A percentile compares a stretch with the other conserved stretches of the same genome.
phyloP scores from a whole-genome alignment of 1,140 invertebrate species.

The Procambarus virginalis region DNA sequence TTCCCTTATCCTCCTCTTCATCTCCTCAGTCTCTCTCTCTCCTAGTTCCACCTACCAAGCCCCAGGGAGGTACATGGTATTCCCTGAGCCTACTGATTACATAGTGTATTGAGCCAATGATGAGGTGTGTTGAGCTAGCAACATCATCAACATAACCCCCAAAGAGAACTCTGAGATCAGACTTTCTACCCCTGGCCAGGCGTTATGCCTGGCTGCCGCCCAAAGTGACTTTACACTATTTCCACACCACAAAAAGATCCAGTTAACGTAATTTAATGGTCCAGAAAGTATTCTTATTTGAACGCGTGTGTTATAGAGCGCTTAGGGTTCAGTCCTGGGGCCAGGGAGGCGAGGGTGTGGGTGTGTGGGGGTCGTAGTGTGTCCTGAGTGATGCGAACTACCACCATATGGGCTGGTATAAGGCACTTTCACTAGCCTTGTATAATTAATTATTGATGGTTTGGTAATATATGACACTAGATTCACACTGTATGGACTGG shows the following conservation, averaged over 20 bases:
- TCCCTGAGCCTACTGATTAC: too few relatives aligned
- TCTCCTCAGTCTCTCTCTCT: not conserved
- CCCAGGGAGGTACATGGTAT: not conserved
- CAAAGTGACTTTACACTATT: slow-evolving; percentile 49
- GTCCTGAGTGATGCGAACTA: too few relatives aligned
- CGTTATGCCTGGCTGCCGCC: slow-evolving; percentile 38
- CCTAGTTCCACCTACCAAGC: not conserved
- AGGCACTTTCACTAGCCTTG: too few relatives aligned
- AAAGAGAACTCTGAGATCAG: too few relatives aligned
- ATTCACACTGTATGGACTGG: too few relatives aligned
- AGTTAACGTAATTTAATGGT: slow-evolving; percentile 45
- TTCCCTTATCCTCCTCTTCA: not conserved
- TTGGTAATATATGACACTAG: too few relatives aligned
- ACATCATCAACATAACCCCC: too few relatives aligned
- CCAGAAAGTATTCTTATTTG: slow-evolving; percentile 32
- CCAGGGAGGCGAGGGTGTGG: not conserved
- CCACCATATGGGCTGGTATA: too few relatives aligned
- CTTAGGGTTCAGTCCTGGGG: not conserved
- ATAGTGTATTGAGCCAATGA: too few relatives aligned
- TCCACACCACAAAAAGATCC: slow-evolving; percentile 14
- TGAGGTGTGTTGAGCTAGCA: too few relatives aligned
- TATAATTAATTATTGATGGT: too few relatives aligned
- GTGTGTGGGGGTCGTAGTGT: not conserved
- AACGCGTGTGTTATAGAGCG: slow-evolving; percentile 18
- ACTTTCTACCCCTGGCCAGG: not conserved